Evolutionary conservation across 1,140 invertebrate species (phyloP).

Genomic region (Anoplophora glabripennis): DNA sequence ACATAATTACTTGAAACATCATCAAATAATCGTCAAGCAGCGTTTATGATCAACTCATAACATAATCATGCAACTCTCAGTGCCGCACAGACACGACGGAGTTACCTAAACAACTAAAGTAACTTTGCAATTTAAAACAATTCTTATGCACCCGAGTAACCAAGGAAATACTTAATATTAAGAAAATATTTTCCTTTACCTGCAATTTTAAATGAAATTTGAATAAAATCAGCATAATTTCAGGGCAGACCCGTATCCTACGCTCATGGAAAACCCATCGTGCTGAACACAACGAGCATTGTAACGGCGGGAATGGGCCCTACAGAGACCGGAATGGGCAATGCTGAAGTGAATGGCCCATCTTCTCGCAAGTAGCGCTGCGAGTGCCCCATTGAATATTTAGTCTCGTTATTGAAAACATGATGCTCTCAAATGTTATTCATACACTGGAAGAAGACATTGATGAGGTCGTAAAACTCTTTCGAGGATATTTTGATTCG

Average conservation of each 20-base stretch:
- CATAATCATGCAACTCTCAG: conserved; percentile 39
- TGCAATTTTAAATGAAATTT: conserved; percentile 32
- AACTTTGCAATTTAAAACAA: not conserved
- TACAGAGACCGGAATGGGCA: conserved; percentile 40
- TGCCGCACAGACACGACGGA: conserved; percentile 9
- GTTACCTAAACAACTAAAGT: not conserved
- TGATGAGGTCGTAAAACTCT: conserved; percentile 20
- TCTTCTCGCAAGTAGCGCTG: conserved; percentile 26
- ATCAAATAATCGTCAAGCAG: conserved; percentile 37
- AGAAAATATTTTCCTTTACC: conserved; percentile 25
- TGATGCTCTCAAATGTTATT: conserved; percentile 24
- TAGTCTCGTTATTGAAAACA: conserved; percentile 44
- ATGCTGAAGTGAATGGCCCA: conserved; percentile 38
- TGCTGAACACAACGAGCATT: conserved; percentile 30
- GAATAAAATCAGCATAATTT: conserved; percentile 32
- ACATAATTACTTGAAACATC: conserved; percentile 40
- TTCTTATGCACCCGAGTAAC: conserved; percentile 8
- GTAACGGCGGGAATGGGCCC: conserved; percentile 36
- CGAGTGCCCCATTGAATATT: conserved; percentile 43
- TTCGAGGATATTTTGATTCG: conserved; percentile 1
- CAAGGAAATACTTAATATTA: conserved; percentile 14
- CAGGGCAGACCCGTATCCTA: conserved; percentile 9
- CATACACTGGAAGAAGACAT: conserved; percentile 22
- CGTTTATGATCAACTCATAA: conserved; percentile 43
- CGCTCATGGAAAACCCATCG: conserved; percentile 29